These are phyloP conservation scores for Polyploca ridens DNA, from an alignment of 2,888 invertebrate species.

Conservation along the genomic window DNA sequence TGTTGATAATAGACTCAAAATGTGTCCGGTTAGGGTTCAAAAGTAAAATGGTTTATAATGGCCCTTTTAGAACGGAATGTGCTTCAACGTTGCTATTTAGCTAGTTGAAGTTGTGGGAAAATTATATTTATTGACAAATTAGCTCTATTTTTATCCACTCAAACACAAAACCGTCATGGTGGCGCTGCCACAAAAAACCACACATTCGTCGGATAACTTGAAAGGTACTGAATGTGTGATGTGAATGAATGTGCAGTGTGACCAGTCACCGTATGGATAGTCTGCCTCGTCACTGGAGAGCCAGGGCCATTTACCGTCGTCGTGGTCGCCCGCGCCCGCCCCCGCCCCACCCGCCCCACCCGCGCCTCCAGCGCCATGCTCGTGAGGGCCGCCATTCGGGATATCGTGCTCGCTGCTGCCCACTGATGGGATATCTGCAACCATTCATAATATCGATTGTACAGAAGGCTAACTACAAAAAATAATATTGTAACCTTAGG, in stretches of 20 bases:
- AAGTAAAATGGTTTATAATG: too few relatives aligned
- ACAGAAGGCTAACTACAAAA: too few relatives aligned
- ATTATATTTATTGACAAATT: too few relatives aligned
- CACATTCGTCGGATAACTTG: neutral
- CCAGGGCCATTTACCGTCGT: conserved; percentile 75
- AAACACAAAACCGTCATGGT: too few relatives aligned
- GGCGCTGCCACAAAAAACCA: too few relatives aligned
- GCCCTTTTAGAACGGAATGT: too few relatives aligned
- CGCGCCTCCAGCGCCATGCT: neutral
- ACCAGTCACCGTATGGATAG: conserved; percentile 77
- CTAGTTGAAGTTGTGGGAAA: too few relatives aligned
- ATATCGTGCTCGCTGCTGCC: neutral
- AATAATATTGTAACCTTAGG: too few relatives aligned
- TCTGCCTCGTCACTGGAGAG: conserved; percentile 65
- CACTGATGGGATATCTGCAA: neutral
- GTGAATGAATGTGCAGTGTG: conserved; percentile 37
- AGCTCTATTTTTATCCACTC: too few relatives aligned
- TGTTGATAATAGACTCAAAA: too few relatives aligned
- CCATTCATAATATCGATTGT: neutral
- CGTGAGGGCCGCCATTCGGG: neutral
- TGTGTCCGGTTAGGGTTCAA: too few relatives aligned
- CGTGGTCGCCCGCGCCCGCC: conserved; percentile 28
- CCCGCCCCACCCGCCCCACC: neutral
- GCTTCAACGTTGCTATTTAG: too few relatives aligned
- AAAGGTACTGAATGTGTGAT: conserved; percentile 17